Percentiles rank a stretch among this genome's conserved stretches.
phyloP scores from a whole-genome alignment of 2,888 invertebrate genomes.

The Tupiocoris notatus region DNA sequence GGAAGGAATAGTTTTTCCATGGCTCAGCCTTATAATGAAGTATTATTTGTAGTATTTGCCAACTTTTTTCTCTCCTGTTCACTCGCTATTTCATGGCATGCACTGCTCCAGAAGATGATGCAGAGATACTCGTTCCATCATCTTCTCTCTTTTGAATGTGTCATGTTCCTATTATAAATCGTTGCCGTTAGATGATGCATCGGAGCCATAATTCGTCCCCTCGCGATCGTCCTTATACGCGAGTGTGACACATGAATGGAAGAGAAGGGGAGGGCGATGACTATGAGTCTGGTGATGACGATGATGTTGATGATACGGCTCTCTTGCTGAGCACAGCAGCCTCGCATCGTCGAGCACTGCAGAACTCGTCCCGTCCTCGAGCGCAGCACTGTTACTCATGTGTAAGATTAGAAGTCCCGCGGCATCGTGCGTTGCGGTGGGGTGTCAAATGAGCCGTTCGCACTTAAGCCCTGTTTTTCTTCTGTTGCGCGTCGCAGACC shows the following conservation, averaged over 20 bases:
- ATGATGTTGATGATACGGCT: not conserved
- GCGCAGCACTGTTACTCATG: not conserved
- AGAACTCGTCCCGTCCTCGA: too few species aligned
- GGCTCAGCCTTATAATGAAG: too few species aligned
- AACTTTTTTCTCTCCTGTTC: too few species aligned
- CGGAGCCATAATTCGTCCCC: not conserved
- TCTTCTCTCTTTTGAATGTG: too few species aligned
- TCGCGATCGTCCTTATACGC: not conserved
- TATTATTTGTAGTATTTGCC: too few species aligned
- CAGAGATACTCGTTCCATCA: too few species aligned
- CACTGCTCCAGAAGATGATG: too few species aligned
- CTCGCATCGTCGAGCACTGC: too few species aligned
- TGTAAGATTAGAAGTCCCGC: conserved; percentile 21
- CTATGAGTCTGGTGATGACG: not conserved
- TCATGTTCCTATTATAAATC: too few species aligned
- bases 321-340: not conserved
- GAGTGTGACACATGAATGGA: not conserved
- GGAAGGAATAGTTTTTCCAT: too few species aligned
- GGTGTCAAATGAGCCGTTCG: conserved; percentile 32
- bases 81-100: too few species aligned
- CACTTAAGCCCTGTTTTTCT: not conserved
- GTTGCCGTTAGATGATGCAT: too few species aligned
- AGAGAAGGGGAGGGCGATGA: not conserved
- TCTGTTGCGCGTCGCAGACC: not conserved
- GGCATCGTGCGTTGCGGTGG: not conserved